These are phyloP conservation scores for Peromyscus californicus DNA, from an alignment of 2,113 vertebrate species.

Conservation along the genomic window DNA sequence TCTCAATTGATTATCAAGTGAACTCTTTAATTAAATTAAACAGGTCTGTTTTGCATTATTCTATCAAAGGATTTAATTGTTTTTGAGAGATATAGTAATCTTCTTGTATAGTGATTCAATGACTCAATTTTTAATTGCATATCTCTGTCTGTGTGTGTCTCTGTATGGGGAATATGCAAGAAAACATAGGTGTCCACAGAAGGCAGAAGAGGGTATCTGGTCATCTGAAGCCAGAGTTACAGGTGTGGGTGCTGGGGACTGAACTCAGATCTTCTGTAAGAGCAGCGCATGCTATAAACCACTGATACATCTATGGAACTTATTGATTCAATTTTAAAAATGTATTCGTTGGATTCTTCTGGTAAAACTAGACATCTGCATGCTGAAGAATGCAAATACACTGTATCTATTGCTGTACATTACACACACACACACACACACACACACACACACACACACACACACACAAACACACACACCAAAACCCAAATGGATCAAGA, in stretches of 20 bases:
- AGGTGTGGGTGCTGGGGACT: background rate
- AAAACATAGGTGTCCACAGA: background rate
- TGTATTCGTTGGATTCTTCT: background rate
- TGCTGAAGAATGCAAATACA: background rate
- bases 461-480: background rate
- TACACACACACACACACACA: background rate
- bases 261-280: background rate
- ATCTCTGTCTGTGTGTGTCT: background rate
- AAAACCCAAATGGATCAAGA: background rate
- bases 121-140: background rate
- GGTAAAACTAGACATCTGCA: background rate
- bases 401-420: background rate
- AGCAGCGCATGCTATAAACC: background rate
- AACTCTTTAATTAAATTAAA: background rate
- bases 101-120: conserved; percentile 15
- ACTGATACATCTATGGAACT: background rate
- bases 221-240: background rate
- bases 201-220: background rate
- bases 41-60: background rate
- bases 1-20: background rate
- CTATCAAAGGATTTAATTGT: background rate
- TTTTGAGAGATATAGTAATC: background rate
- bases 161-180: background rate
- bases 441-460: background rate
- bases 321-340: background rate